Percentiles rank a stretch among this genome's conserved stretches.
phyloP scores from a whole-genome alignment of 2,797 vertebrate genomes.

The Acanthurus leucopareius region DNA sequence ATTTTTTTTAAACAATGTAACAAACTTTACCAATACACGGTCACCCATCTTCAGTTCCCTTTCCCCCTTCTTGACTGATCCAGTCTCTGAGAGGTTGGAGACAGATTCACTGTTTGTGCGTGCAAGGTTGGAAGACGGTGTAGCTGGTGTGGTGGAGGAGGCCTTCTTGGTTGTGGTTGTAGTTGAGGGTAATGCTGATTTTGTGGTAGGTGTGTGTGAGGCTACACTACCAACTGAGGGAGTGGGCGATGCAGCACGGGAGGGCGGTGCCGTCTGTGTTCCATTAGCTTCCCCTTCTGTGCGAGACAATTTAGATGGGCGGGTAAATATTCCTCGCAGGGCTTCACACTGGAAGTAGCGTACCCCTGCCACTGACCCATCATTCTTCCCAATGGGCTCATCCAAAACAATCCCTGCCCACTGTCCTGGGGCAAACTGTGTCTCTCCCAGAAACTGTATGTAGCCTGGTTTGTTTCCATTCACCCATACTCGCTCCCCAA shows the following conservation, averaged over 20 bases:
- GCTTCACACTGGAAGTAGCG: conserved; percentile 98
- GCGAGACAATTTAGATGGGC: conserved; percentile 93
- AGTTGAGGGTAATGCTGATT: conserved; percentile 80
- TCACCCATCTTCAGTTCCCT: conserved; percentile 96
- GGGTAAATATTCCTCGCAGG: conserved; percentile 95
- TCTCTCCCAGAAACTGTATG: conserved; percentile 96
- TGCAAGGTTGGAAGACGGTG: conserved; percentile 89
- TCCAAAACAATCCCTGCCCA: conserved; percentile 99
- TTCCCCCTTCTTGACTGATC: conserved; percentile 96
- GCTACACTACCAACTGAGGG: conserved; percentile 83
- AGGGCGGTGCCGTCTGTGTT: conserved; percentile 84
- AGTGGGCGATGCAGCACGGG: conserved; percentile 90
- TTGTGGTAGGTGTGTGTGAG: conserved; percentile 84
- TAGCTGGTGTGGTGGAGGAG: conserved; percentile 67
- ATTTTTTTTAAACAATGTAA: not conserved
- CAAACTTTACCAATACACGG: conserved; percentile 92
- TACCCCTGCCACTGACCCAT: conserved; percentile 95
- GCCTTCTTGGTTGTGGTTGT: conserved; percentile 79
- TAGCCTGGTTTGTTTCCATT: conserved; percentile 97
- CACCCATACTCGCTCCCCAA: conserved; percentile 97
- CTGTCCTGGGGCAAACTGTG: conserved; percentile 97
- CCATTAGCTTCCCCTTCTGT: conserved; percentile 94
- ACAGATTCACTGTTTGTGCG: conserved; percentile 93
- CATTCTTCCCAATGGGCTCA: conserved; percentile 97
- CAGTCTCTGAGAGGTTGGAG: conserved; percentile 96